Evolutionary conservation across 1,140 invertebrate species (phyloP), one percentile per base, ranked within the genome.

Genomic region (Anadara kagoshimensis): DNA sequence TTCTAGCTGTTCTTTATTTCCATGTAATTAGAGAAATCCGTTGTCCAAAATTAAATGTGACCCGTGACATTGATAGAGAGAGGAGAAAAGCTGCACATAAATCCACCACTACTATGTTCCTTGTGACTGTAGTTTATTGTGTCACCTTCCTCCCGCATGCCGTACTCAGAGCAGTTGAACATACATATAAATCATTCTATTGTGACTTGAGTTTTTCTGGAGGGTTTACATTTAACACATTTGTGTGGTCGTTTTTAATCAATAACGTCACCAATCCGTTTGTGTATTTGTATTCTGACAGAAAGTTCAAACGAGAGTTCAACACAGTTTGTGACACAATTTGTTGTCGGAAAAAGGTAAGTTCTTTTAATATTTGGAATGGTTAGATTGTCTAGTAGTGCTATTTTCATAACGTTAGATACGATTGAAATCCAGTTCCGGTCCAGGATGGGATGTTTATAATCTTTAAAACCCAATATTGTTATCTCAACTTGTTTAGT

Each of bases 201-300:
- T 49, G 73, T 12, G 49, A 54, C 7, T 69, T 76, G 59, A 71
- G 57, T 18, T 73, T 67, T 24, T 45, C 54, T 7, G 72, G 63
- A 2, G 73, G 80, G 0, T 64, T 81, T 2, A 20, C 69, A 24
- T 86, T 81, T 75, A 83, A 85, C 71, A 73, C 80, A 12, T 78
- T 80, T 26, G 69, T 83, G 24, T 73, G 85, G 44, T 76, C 79
- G 1, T 79, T 82, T 29, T 85, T 81, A 54, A 76, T 86, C 5
- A 86, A 86, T 75, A 81, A 79, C 64, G 78, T 82, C 20, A 74
- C 76, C 12, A 86, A 86, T 53, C 77, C 78, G 1, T 78, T 86
- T 20, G 79, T 86, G 12, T 86, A 86, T 70, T 36, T 36, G 7
- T 36, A 36, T 36, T 36, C 29, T 3, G 29, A 36, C 29, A 36